These are phyloP conservation scores for Chymomyza costata DNA, from an alignment of 1,140 invertebrate species.

Conservation along the genomic window DNA sequence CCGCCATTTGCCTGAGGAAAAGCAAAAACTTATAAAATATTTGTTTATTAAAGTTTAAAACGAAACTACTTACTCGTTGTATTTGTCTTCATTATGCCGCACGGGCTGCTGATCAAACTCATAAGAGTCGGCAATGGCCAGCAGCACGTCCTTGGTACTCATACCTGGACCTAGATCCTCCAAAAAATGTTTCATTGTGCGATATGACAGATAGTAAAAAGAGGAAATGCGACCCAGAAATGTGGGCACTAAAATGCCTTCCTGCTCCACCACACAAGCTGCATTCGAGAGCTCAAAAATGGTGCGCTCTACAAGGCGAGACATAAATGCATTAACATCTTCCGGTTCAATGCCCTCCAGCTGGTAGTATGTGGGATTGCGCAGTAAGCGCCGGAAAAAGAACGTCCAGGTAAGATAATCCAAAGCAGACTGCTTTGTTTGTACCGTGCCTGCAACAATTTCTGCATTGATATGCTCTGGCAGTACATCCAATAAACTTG, in stretches of 20 bases:
- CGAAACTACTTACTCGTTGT: constrained; percentile 93
- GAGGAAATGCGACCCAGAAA: constrained; percentile 95
- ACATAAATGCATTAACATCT: constrained; percentile 85
- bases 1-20: constrained; percentile 84
- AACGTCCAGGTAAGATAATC: constrained; percentile 99
- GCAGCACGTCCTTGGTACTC: constrained; percentile 85
- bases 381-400: constrained; percentile 93
- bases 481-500: constrained; percentile 91
- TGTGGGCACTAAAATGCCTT: constrained; percentile 83
- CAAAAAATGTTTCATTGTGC: constrained; percentile 91
- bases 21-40: neutral
- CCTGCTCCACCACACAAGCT: constrained; percentile 86
- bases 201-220: constrained; percentile 97
- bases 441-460: constrained; percentile 95
- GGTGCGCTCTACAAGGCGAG: constrained; percentile 86
- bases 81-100: constrained; percentile 97
- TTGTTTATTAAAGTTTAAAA: neutral
- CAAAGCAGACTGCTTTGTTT: constrained; percentile 93
- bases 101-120: constrained; percentile 97
- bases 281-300: constrained; percentile 84
- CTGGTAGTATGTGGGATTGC: constrained; percentile 96
- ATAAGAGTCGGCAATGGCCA: constrained; percentile 87
- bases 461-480: constrained; percentile 99
- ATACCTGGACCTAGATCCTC: constrained; percentile 81
- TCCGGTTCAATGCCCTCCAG: constrained; percentile 85